phyloP scores from a whole-genome alignment of 2,797 vertebrate species.

The Podarcis siculus region DNA sequence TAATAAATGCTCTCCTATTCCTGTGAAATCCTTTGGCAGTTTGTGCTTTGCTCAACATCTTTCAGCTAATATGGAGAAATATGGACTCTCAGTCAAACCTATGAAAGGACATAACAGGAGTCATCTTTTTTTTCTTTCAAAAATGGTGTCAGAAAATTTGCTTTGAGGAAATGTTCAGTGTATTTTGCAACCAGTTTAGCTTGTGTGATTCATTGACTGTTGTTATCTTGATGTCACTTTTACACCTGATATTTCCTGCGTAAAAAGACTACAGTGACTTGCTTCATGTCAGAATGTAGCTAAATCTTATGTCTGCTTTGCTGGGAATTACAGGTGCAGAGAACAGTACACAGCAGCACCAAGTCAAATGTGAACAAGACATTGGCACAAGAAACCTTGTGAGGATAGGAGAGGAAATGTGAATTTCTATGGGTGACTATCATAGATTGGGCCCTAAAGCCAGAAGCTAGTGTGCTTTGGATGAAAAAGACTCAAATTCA shows the following conservation, averaged over 20 bases:
- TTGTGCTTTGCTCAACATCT: constrained; percentile 29
- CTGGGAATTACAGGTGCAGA: neutral
- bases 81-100: neutral
- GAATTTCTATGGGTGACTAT: neutral
- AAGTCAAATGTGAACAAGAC: neutral
- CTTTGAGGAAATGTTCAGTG: neutral
- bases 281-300: constrained; percentile 17
- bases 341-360: neutral
- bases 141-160: neutral
- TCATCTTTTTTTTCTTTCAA: neutral
- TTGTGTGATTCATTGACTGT: rapidly evolving
- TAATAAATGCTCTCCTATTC: constrained; percentile 46
- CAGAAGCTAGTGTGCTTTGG: neutral
- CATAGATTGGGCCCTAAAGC: neutral
- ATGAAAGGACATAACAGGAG: neutral
- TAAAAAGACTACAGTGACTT: neutral
- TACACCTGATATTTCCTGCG: neutral
- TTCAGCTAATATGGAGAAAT: neutral
- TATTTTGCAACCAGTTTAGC: neutral
- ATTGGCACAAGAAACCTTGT: neutral
- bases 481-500: neutral
- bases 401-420: neutral
- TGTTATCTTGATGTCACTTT: neutral
- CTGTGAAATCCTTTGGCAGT: constrained; percentile 15
- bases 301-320: constrained; percentile 1